phyloP scores from a whole-genome alignment of 2,888 invertebrate species.

The Frankliniella fusca region DNA sequence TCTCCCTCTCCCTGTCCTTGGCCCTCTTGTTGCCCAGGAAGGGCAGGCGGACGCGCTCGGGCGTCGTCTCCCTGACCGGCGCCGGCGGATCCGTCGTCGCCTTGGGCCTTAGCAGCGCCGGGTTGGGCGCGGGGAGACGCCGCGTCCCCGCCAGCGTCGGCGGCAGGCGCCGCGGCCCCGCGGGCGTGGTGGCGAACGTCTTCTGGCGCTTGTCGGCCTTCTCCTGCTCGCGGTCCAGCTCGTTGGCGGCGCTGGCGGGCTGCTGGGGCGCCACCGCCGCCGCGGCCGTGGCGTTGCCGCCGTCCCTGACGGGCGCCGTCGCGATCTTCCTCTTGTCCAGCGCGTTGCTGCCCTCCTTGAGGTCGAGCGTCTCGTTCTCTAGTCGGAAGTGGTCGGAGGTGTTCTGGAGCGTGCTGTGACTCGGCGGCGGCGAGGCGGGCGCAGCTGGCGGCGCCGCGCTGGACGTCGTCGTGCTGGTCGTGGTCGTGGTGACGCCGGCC shows the following conservation, averaged over 20 bases:
- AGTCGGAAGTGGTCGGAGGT: constrained; percentile 18
- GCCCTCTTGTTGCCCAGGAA: background rate
- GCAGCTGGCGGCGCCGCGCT: constrained; percentile 20
- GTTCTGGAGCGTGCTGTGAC: constrained; percentile 23
- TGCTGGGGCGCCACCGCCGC: background rate
- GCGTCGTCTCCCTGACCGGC: background rate
- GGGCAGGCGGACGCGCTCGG: background rate
- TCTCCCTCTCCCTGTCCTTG: background rate
- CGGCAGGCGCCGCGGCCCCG: constrained; percentile 11
- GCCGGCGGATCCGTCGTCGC: background rate
- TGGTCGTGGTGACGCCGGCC: background rate
- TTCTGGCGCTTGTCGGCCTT: background rate
- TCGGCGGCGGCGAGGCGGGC: constrained; percentile 5
- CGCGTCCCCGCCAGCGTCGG: constrained; percentile 1
- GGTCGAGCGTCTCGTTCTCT: constrained; percentile 30
- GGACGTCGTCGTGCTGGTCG: background rate
- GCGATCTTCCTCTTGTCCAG: constrained; percentile 29
- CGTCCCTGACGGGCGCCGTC: background rate
- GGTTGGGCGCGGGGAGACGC: background rate
- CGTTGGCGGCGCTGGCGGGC: constrained; percentile 29
- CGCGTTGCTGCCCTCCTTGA: constrained; percentile 22
- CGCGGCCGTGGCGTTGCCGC: background rate
- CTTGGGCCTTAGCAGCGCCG: background rate
- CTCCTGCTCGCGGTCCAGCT: constrained; percentile 30
- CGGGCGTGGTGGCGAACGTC: background rate